phyloP scores from a whole-genome alignment of 2,113 vertebrate genomes.

The Saccopteryx leptura region DNA sequence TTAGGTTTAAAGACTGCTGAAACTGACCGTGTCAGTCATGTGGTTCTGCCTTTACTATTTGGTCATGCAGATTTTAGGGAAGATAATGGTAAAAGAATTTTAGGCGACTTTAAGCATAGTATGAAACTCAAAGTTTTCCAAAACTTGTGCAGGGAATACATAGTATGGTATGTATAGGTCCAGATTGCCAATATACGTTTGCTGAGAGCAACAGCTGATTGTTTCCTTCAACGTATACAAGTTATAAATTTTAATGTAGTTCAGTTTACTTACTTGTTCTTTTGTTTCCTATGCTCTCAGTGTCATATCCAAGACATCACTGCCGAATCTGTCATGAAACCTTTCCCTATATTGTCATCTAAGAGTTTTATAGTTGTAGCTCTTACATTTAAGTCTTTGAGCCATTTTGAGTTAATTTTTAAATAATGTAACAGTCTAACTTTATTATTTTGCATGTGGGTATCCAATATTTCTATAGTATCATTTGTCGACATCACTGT shows the following conservation, averaged over 20 bases:
- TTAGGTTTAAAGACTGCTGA: not conserved
- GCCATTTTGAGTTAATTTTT: conserved; percentile 10
- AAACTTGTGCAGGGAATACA: not conserved
- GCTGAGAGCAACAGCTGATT: not conserved
- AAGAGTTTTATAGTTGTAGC: not conserved
- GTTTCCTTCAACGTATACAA: not conserved
- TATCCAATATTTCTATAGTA: not conserved
- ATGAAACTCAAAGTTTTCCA: not conserved
- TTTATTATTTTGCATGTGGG: not conserved
- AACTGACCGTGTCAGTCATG: not conserved
- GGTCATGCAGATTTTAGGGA: not conserved
- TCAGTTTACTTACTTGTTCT: not conserved
- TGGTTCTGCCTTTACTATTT: not conserved
- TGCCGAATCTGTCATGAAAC: not conserved
- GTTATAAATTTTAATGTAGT: not conserved
- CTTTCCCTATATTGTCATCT: not conserved
- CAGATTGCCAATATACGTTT: not conserved
- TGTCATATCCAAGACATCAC: not conserved
- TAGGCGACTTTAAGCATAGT: not conserved
- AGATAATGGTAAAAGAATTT: not conserved
- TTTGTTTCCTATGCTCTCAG: not conserved
- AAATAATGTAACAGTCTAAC: not conserved
- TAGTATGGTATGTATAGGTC: not conserved
- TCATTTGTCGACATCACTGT: not conserved
- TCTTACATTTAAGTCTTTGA: not conserved